phyloP scores from a whole-genome alignment of 2,888 invertebrate genomes.

The Drosophila heteroneura region DNA sequence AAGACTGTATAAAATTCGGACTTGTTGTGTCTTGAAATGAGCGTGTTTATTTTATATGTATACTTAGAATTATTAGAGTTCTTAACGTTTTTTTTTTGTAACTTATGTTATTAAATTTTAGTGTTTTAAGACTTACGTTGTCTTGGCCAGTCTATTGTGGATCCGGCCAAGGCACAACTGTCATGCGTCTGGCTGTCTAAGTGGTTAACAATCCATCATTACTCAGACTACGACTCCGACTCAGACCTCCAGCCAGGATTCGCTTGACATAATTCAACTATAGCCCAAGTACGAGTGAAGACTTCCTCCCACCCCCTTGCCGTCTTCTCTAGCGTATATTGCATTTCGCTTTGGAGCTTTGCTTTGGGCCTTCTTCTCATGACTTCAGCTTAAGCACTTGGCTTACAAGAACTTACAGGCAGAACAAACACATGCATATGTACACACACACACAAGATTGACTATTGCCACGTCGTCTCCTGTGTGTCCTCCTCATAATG shows the following conservation, averaged over 20 bases:
- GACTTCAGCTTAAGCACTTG: conserved; percentile 50
- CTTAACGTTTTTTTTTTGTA: too few relatives aligned
- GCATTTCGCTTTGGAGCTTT: conserved; percentile 7
- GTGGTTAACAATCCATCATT: conserved; percentile 19
- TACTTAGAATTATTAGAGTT: too few relatives aligned
- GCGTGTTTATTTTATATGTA: background rate
- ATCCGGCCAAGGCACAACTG: background rate
- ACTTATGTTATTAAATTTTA: background rate
- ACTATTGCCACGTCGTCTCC: conserved; percentile 23
- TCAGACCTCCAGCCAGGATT: conserved; percentile 19
- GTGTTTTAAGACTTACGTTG: background rate
- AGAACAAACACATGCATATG: conserved; percentile 11
- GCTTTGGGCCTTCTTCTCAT: conserved; percentile 33
- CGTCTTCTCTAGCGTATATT: background rate
- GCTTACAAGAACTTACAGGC: conserved; percentile 52
- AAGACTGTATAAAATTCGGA: background rate
- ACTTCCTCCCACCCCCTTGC: background rate
- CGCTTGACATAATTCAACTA: conserved; percentile 67
- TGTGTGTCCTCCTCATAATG: conserved; percentile 53
- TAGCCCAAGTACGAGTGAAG: conserved; percentile 25
- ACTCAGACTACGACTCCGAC: conserved; percentile 6
- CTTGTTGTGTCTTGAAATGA: background rate
- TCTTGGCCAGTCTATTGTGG: background rate
- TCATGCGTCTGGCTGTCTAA: conserved; percentile 6
- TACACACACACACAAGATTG: conserved; percentile 12